Percentiles rank a stretch among this genome's conserved stretches.
These are phyloP conservation scores for Rapana venosa DNA, from an alignment of 2,888 invertebrate species.

Conservation along the genomic window DNA sequence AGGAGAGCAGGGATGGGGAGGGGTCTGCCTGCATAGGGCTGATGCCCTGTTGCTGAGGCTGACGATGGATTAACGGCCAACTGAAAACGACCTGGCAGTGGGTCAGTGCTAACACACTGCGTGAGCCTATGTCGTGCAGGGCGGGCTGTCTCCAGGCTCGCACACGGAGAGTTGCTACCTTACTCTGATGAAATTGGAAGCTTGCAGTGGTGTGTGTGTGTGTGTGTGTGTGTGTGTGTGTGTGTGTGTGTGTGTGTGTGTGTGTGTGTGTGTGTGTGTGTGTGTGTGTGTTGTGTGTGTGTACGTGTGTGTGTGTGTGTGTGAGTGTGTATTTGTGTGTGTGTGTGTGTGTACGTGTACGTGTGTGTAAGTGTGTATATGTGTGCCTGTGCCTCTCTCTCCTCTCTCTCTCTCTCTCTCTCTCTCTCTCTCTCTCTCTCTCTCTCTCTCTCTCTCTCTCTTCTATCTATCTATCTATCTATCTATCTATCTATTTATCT, in stretches of 20 bases:
- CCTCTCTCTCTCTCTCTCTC: too few species aligned
- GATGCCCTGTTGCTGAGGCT: too few species aligned
- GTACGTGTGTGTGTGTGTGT: background rate
- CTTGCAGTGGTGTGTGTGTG: background rate
- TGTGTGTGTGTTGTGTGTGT: background rate
- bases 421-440: background rate
- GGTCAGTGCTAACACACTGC: too few species aligned
- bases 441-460: slow-evolving; percentile 4
- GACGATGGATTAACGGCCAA: too few species aligned
- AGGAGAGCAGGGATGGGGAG: too few species aligned
- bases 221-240: background rate
- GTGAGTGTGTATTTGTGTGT: background rate
- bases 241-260: background rate
- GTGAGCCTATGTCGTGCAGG: too few species aligned
- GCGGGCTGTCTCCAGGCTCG: too few species aligned
- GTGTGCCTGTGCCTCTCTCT: background rate
- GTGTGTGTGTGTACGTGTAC: background rate
- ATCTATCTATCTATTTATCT: background rate
- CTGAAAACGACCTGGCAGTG: too few species aligned
- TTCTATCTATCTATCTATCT: background rate
- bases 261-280: background rate
- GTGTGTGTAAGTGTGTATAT: background rate
- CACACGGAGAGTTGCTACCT: too few species aligned
- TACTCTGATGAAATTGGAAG: too few species aligned
- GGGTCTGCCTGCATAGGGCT: too few species aligned